Percentiles rank a stretch among this genome's conserved stretches.
phyloP scores from a whole-genome alignment of 2,113 vertebrate species.

The Cochlearius cochlearius region DNA sequence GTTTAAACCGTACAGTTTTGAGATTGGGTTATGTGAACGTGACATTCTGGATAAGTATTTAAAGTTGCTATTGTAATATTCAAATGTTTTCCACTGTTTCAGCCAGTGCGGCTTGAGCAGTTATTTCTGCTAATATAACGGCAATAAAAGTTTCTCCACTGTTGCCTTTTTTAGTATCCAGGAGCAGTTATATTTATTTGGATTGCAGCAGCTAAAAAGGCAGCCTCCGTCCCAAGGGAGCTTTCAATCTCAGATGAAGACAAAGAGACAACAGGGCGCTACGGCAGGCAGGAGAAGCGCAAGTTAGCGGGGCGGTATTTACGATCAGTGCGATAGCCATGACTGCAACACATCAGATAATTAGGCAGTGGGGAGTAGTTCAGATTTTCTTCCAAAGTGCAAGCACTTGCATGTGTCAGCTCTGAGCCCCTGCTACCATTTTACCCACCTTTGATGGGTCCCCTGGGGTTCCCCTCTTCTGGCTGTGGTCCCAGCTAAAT shows the following conservation, averaged over 20 bases:
- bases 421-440: background rate
- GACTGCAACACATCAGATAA: constrained; percentile 14
- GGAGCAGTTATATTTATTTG: background rate
- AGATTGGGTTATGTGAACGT: background rate
- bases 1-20: background rate
- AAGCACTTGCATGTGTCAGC: background rate
- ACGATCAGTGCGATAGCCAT: background rate
- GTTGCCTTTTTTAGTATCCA: background rate
- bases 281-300: background rate
- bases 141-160: background rate
- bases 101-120: background rate
- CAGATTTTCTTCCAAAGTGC: background rate
- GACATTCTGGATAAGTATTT: background rate
- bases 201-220: background rate
- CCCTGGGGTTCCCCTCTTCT: background rate
- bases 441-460: background rate
- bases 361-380: constrained; percentile 37
- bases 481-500: background rate
- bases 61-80: background rate
- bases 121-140: background rate
- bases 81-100: background rate
- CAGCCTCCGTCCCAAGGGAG: background rate
- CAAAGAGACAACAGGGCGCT: background rate
- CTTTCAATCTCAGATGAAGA: background rate
- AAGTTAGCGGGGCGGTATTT: background rate